Conservation (phyloP, 2,113 vertebrate species). For the cat (Felis catus) region F.catus_Fca126_mat1.0 CM031415.1:84461001-84461500, state of each 20-base stretch:
- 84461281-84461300: background rate
- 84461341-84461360: background rate
- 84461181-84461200: background rate
- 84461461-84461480: background rate
- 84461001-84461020: background rate
- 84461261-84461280: background rate
- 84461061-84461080: background rate
- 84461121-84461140: too few species aligned
- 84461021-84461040: background rate
- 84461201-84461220: background rate
- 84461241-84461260: background rate
- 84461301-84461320: background rate
- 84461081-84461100: background rate
- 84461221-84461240: background rate
- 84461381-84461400: conserved; percentile 16
- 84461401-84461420: background rate
- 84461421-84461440: background rate
- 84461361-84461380: conserved; percentile 25
- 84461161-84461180: background rate
- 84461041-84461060: background rate
- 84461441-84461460: background rate
- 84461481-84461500: background rate
- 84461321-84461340: background rate
- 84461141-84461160: too few species aligned
- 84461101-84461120: background rate